Conservation (phyloP, 2,797 vertebrate species). For the Halcyon smyrnensis region DNA sequence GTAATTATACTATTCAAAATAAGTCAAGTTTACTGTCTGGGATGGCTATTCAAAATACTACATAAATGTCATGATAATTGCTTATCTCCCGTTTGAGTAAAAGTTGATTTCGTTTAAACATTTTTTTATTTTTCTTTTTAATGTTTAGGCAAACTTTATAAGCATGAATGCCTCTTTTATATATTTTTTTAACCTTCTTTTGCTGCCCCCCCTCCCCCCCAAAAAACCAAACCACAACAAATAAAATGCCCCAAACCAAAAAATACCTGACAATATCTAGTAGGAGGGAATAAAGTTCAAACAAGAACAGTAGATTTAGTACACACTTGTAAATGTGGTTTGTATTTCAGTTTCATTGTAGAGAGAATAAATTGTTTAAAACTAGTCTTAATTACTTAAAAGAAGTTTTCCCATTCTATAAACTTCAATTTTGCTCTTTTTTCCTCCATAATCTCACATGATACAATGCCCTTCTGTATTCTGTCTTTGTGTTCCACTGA, state of each 20-base stretch:
- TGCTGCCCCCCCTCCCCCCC: background rate
- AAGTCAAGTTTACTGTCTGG: conserved; percentile 63
- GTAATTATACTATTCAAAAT: conserved; percentile 63
- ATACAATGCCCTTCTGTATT: background rate
- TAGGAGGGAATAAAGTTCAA: background rate
- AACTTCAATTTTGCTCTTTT: background rate
- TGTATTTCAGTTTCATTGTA: background rate
- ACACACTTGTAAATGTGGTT: background rate
- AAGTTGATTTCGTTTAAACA: conserved; percentile 41
- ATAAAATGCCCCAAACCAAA: background rate
- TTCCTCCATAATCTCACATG: background rate
- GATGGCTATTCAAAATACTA: conserved; percentile 47
- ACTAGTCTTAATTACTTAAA: background rate
- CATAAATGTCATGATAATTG: conserved; percentile 53
- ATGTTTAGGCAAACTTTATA: background rate
- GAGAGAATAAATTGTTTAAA: background rate
- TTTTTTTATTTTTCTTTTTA: background rate
- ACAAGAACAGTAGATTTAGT: background rate
- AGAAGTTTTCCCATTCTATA: background rate
- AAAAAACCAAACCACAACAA: background rate
- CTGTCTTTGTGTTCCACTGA: background rate
- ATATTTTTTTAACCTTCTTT: conserved; percentile 16
- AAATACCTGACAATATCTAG: background rate
- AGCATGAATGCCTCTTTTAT: background rate
- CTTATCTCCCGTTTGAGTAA: conserved; percentile 52